Evolutionary conservation across 1,140 invertebrate species (phyloP).

Genomic region (Panulirus ornatus): DNA sequence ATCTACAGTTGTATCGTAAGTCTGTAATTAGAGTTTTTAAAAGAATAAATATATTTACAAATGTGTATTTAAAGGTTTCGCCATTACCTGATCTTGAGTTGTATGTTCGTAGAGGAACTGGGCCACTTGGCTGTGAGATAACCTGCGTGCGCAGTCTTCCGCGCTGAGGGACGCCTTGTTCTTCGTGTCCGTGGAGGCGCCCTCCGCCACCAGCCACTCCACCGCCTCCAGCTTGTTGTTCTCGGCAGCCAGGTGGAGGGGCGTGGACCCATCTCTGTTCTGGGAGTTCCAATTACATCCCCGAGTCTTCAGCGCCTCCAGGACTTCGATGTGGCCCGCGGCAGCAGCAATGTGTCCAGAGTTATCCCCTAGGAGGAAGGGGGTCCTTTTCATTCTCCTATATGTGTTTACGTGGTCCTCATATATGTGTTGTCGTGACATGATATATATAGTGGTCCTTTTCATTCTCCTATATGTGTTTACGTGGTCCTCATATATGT

Average conservation of each 20-base stretch:
- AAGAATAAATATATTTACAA: too few relatives aligned
- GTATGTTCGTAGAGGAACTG: not conserved
- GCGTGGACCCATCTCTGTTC: conserved; percentile 15
- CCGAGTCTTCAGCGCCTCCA: not conserved
- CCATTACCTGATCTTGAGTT: not conserved
- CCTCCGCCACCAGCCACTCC: conserved; percentile 16
- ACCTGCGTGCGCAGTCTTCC: conserved; percentile 7
- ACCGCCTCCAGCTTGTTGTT: conserved; percentile 2
- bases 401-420: too few relatives aligned
- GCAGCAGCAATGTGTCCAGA: conserved; percentile 6
- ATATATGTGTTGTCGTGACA: not conserved
- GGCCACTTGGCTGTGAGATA: not conserved
- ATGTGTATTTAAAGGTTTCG: too few relatives aligned
- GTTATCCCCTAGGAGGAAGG: not conserved
- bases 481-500: not conserved
- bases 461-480: not conserved
- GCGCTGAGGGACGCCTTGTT: not conserved
- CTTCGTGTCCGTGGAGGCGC: not conserved
- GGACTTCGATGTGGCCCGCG: not conserved
- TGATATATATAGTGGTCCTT: not conserved
- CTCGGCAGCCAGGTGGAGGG: conserved; percentile 17
- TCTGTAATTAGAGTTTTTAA: too few relatives aligned
- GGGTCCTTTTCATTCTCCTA: too few relatives aligned
- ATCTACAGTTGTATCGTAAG: too few relatives aligned
- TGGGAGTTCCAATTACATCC: conserved; percentile 4